Evolutionary conservation across 1,140 invertebrate species (phyloP), one percentile per base, ranked within the genome.

Genomic region (Pseudobourletiella spinata): DNA sequence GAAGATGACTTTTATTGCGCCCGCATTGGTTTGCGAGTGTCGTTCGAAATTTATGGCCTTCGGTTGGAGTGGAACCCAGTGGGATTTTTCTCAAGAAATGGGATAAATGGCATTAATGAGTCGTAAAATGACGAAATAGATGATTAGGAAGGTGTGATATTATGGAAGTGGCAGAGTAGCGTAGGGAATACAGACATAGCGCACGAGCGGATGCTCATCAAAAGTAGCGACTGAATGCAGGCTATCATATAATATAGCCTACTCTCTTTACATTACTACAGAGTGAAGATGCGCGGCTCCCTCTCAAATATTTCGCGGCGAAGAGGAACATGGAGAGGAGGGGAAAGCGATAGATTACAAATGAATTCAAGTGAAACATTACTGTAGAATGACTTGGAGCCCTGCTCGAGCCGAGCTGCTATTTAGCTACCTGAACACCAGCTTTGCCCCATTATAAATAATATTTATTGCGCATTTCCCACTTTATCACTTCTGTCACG

Each of bases 101-200:
- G 35, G 59, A 60, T 60, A 54, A 61, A 56, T 61, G 52, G 60
- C 60, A 61, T 55, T 61, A 61, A 61, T 61, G 60, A 61, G 60
- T 61, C 60, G 60, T 61, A 61, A 61, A 61, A 61, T 56, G 60
- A 56, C 51, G 52, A 61, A 61, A 61, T 61, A 48, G 52, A 56
- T 56, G 60, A 61, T 55, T 55, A 56, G 18, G 60, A 46, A 56
- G 59, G 59, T 60, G 59, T 35, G 59, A 60, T 59, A 46, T 48
- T 28, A 46, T 48, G 25, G 29, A 57, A 43, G 29, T n/a, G n/a
- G n/a, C n/a, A n/a, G n/a, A n/a, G n/a, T n/a, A n/a, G n/a, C n/a
- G n/a, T n/a, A n/a, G n/a, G n/a, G n/a, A n/a, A n/a, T n/a, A n/a
- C n/a, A n/a, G n/a, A n/a, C n/a, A n/a, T n/a, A n/a, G n/a, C n/a